Evolutionary conservation across 2,888 invertebrate species (phyloP), one percentile per base, ranked within the genome.

Genomic region (Epiblema foenella): DNA sequence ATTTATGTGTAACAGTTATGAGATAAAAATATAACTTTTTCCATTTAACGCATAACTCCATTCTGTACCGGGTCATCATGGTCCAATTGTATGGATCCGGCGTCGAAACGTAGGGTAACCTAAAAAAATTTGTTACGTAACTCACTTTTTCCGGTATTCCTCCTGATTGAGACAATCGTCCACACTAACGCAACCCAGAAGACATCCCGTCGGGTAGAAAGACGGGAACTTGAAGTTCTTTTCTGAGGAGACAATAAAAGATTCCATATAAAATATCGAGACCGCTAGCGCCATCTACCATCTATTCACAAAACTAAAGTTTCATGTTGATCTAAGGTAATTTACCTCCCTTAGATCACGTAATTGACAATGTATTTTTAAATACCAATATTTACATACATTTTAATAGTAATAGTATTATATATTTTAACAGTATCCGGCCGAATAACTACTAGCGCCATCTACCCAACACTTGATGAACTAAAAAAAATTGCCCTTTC

Each of bases 101-200:
- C n/a, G n/a, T n/a, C n/a, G n/a, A n/a, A n/a, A n/a, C n/a, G n/a
- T n/a, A n/a, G n/a, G n/a, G n/a, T n/a, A n/a, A 33, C 9, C 5
- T 33, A 33, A 1, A 33, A 33, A 7, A 33, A 33, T 8, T 5
- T 5, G 33, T 46, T 2, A 12, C 2, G 15, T 46, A 46, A 75
- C 85, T 84, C 69, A 93, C 94, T 94, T 87, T 84, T 96, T 95
- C 66, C 95, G 90, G 83, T 99, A 99, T 75, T 97, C 97, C 80
- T 98, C 98, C 86, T 98, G 97, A 0, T 97, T 95, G 67, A 99
- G 85, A 82, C 98, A 98, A 82, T 98, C 97, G 1, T 96, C 94
- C 0, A 99, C 95, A 76, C 95, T 96, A 42, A 98, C 98, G 88
- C 97, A 98, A 2, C 99, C 99, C 63, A 99, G 90, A 18, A 99